Percentiles rank a stretch among this genome's conserved stretches.
Conservation (phyloP, 2,113 vertebrate genomes). For the Xiphophorus maculatus region DNA sequence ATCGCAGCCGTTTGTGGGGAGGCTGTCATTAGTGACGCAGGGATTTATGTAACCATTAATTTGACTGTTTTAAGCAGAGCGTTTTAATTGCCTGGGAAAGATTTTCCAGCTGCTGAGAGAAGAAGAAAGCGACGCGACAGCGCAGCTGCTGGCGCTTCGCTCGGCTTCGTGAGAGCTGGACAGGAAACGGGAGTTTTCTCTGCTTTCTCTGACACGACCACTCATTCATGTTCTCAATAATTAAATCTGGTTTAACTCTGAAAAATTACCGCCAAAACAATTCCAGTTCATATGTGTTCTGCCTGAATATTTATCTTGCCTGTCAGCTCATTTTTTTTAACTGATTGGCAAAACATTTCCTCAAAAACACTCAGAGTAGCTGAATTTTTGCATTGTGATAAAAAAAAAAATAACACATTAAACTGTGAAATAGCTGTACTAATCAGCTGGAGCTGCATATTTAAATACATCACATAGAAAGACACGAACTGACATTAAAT, state of each 20-base stretch:
- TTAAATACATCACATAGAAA: no score
- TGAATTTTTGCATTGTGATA: no score
- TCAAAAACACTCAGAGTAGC: no score
- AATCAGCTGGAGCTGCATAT: no score
- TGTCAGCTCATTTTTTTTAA: no score
- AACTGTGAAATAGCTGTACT: no score
- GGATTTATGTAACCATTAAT: neutral
- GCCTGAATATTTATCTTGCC: neutral
- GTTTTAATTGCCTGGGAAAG: conserved; percentile 16
- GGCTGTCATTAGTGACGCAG: neutral
- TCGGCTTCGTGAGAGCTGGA: conserved; percentile 2
- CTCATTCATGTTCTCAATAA: no score
- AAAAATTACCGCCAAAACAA: neutral
- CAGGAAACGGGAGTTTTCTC: conserved; percentile 20
- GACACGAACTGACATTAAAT: no score
- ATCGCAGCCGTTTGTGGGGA: no score
- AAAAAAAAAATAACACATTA: no score
- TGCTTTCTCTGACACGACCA: no score
- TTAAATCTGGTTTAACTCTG: neutral
- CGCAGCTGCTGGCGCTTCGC: neutral
- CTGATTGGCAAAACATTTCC: no score
- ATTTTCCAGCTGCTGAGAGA: neutral
- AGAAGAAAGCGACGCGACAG: conserved; percentile 3
- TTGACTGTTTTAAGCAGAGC: neutral
- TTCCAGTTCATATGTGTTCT: neutral